Base-by-base conservation (phyloP, 2,888 invertebrate species). In the Mantis religiosa region DNA sequence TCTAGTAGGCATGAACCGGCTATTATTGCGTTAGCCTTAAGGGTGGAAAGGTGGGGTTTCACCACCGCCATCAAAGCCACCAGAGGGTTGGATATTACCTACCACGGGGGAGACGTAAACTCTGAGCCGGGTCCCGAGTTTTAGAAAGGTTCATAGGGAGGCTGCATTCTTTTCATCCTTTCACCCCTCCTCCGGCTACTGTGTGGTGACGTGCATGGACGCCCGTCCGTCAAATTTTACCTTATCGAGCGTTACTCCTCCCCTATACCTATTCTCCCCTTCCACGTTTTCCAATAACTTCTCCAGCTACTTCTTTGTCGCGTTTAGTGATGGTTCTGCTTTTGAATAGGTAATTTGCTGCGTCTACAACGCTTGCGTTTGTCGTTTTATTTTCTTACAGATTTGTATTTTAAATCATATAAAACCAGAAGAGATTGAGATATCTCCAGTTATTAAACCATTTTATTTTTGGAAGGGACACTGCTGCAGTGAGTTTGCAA, bases 11-110 rank as follows among this genome's bases (percentile, higher is more conserved):
- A 71, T 28, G 71, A 86, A 86, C 86, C 28, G 86, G 86, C 81
- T 81, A 86, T 86, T 86, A 86, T 86, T 86, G 28, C 86, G 86
- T 86, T 86, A 86, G 86, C 86, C 81, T 86, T 71, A 71, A 71
- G 54, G 54, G 54, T 71, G 54, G 54, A 20, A 71, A 71, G 54
- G 54, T 71, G 54, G 54, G 20, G 54, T 71, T 25, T 71, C 54
- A 71, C 54, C 54, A 71, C 54, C 54, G 54, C 54, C 54, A 71
- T 71, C 54, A 71, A 20, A 20, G 25, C 54, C 54, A 20, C 54
- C 54, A 71, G 54, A 71, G 54, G 28, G 86, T 25, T 86, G 28
- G 86, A 86, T 86, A 81, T 86, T 86, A 27, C 47, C 85, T 54
- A 85, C 85, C 85, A 85, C 47, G 54, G 30, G 81, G 86, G 86